Conservation (phyloP, 1,140 invertebrate genomes). For the Leguminivora glycinivorella region DNA sequence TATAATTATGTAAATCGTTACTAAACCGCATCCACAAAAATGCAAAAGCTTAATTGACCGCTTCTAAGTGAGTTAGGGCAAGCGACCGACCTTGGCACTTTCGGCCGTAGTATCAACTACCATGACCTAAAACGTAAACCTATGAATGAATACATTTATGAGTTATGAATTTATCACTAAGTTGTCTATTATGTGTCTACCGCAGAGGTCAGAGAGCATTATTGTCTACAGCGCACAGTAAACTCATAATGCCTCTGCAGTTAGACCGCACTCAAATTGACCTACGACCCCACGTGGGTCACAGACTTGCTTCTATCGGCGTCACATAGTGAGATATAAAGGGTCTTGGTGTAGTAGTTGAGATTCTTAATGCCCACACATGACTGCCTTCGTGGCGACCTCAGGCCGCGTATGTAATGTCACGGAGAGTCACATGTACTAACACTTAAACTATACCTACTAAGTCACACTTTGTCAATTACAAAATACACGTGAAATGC, state of each 20-base stretch:
- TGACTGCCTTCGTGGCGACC: conserved; percentile 49
- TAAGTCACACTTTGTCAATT: neutral
- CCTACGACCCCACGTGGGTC: neutral
- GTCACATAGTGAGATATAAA: neutral
- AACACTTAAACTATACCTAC: conserved; percentile 31
- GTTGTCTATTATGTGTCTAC: conserved; percentile 13
- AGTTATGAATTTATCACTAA: conserved; percentile 18
- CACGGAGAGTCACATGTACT: conserved; percentile 52
- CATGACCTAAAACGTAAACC: conserved; percentile 19
- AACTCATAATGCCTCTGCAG: neutral
- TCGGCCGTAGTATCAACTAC: conserved; percentile 10
- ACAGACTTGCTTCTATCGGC: no score
- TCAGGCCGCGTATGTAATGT: conserved; percentile 53
- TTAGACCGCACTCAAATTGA: neutral
- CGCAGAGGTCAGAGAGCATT: conserved; percentile 22
- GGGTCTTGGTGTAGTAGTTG: neutral
- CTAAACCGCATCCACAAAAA: conserved; percentile 23
- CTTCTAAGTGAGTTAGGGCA: conserved; percentile 19
- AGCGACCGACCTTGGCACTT: conserved; percentile 23
- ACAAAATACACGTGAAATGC: neutral
- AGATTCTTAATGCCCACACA: conserved; percentile 27
- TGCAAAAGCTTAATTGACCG: neutral
- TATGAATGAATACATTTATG: conserved; percentile 23
- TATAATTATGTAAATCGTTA: conserved; percentile 20
- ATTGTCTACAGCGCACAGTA: neutral